Evolutionary conservation across 2,888 invertebrate genomes (phyloP).

Genomic region (Lumbricus terrestris): DNA sequence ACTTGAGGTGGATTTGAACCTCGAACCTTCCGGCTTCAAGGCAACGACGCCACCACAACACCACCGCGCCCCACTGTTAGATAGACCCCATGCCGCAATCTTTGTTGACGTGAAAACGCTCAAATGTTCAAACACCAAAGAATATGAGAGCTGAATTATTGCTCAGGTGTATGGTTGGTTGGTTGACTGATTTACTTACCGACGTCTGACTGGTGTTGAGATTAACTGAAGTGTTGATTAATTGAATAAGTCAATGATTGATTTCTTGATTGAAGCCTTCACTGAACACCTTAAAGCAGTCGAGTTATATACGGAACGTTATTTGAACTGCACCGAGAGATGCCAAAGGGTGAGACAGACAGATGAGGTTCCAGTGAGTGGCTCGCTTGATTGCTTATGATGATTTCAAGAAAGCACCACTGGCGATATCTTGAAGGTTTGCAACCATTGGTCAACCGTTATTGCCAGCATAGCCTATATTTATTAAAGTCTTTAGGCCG

Average conservation of each 20-base stretch:
- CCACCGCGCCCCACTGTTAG: too few relatives aligned
- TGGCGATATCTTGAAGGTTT: not conserved
- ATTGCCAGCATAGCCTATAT: too few relatives aligned
- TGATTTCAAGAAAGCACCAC: not conserved
- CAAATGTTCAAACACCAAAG: not conserved
- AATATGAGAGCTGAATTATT: not conserved
- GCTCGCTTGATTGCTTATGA: not conserved
- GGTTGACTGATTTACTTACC: not conserved
- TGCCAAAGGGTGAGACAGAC: not conserved
- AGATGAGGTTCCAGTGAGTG: not conserved
- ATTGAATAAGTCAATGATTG: not conserved
- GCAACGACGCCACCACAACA: too few relatives aligned
- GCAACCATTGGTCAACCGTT: not conserved
- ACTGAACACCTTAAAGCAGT: not conserved
- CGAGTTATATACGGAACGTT: not conserved
- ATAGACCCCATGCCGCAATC: too few relatives aligned
- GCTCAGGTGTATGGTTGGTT: not conserved
- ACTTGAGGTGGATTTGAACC: too few relatives aligned
- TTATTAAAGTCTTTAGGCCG: too few relatives aligned
- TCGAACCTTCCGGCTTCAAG: too few relatives aligned
- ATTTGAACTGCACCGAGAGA: not conserved
- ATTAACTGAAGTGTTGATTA: not conserved
- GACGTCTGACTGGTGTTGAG: not conserved
- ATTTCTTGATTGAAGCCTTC: constrained; percentile 17
- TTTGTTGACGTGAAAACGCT: not conserved